phyloP scores from a whole-genome alignment of 2,888 invertebrate genomes.

The Keiferia lycopersicella region DNA sequence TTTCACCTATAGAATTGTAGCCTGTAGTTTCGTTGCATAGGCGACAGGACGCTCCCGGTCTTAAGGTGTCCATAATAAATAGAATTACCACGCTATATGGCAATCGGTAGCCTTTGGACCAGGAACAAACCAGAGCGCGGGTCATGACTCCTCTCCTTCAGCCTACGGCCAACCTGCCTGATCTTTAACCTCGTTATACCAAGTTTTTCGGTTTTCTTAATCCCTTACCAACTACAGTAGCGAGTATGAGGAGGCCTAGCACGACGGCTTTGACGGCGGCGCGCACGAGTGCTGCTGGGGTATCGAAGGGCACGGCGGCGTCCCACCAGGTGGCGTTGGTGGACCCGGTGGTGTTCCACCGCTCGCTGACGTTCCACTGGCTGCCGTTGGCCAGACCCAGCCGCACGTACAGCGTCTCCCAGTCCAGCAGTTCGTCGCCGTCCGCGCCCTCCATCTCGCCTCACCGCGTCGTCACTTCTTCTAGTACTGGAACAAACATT shows the following conservation, averaged over 20 bases:
- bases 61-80: too few species aligned
- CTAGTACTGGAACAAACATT: constrained; percentile 50
- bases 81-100: too few species aligned
- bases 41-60: too few species aligned
- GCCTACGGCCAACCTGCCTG: too few species aligned
- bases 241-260: constrained; percentile 82
- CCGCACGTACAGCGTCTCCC: constrained; percentile 69
- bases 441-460: constrained; percentile 77
- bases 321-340: constrained; percentile 69
- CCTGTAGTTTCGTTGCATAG: too few species aligned
- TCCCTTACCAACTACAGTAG: constrained; percentile 82
- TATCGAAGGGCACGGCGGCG: constrained; percentile 72
- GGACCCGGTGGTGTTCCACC: constrained; percentile 65
- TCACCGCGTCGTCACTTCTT: constrained; percentile 67
- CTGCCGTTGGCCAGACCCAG: constrained; percentile 58
- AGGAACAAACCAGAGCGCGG: too few species aligned
- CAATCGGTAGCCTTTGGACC: too few species aligned
- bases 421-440: constrained; percentile 66
- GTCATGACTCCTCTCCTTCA: too few species aligned
- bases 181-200: too few species aligned
- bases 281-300: constrained; percentile 79
- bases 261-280: constrained; percentile 82
- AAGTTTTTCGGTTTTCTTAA: too few species aligned
- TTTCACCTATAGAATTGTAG: too few species aligned
- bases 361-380: constrained; percentile 60